phyloP scores from a whole-genome alignment of 1,140 invertebrate genomes.

The Amphibalanus amphitrite region DNA sequence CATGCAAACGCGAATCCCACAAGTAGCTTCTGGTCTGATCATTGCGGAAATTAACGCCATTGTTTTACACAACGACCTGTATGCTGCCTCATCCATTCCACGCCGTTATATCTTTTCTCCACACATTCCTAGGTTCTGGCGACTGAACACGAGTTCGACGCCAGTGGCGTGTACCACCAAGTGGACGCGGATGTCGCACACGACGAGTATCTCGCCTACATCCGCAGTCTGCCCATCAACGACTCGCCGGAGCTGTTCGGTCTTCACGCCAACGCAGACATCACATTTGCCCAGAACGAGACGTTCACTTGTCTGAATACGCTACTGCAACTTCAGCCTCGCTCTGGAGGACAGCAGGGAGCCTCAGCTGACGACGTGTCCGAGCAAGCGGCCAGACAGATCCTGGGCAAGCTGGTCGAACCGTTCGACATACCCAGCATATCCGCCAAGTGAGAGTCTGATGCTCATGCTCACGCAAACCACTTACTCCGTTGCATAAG shows the following conservation, averaged over 20 bases:
- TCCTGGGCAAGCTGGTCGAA: neutral
- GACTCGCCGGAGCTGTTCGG: slow-evolving; percentile 48
- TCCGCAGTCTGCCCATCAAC: neutral
- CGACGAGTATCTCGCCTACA: neutral
- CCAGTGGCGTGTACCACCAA: slow-evolving; percentile 41
- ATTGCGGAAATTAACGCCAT: too few relatives aligned
- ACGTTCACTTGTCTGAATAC: slow-evolving; percentile 41
- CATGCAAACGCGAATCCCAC: too few relatives aligned
- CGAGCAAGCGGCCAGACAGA: neutral
- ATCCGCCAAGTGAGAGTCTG: neutral
- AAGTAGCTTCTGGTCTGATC: too few relatives aligned
- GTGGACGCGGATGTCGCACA: neutral
- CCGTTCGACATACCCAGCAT: neutral
- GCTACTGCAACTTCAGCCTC: slow-evolving; percentile 40
- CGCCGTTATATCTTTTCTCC: too few relatives aligned
- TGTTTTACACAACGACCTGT: too few relatives aligned
- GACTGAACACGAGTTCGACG: slow-evolving; percentile 7
- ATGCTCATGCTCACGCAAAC: too few relatives aligned
- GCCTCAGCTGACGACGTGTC: neutral
- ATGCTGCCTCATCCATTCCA: too few relatives aligned
- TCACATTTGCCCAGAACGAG: slow-evolving; percentile 81
- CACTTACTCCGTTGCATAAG: too few relatives aligned
- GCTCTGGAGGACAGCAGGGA: neutral
- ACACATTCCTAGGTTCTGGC: slow-evolving; percentile 9
- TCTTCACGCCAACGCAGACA: slow-evolving; percentile 84